Conservation (phyloP, 2,113 vertebrate species). For the Clarias macrocephalus region DNA sequence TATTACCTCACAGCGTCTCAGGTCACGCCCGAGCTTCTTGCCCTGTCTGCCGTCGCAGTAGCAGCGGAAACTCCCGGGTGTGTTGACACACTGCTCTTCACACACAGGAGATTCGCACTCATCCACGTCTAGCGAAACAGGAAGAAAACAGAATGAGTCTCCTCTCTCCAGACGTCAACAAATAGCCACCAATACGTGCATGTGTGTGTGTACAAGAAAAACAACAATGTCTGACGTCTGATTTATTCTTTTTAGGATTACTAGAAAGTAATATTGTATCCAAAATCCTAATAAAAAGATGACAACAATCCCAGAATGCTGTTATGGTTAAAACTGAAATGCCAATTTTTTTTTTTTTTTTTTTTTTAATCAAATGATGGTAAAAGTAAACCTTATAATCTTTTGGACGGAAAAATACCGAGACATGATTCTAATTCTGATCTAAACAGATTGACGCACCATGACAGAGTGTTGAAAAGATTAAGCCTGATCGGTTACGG, state of each 20-base stretch:
- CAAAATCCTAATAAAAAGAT: not conserved
- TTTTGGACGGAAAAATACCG: not conserved
- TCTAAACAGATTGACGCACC: not conserved
- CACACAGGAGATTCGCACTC: slow-evolving; percentile 85
- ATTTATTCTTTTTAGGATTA: no score
- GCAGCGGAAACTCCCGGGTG: slow-evolving; percentile 86
- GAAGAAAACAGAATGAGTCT: slow-evolving; percentile 30
- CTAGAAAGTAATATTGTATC: not conserved
- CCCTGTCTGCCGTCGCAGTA: slow-evolving; percentile 90
- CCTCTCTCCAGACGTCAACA: slow-evolving; percentile 19
- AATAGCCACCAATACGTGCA: not conserved
- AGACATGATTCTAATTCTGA: not conserved
- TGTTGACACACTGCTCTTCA: slow-evolving; percentile 87
- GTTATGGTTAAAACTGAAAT: not conserved
- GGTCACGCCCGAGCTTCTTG: slow-evolving; percentile 82
- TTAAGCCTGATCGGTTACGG: not conserved
- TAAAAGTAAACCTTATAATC: not conserved
- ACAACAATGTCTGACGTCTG: not conserved
- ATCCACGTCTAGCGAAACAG: slow-evolving; percentile 79
- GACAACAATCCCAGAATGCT: not conserved
- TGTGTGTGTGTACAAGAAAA: not conserved
- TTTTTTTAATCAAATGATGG: not conserved
- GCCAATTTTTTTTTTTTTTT: no score
- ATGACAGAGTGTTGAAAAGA: not conserved
- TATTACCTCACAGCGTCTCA: slow-evolving; percentile 88